Base-by-base conservation (phyloP, 2,888 invertebrate species). In the Plagodis pulveraria region DNA sequence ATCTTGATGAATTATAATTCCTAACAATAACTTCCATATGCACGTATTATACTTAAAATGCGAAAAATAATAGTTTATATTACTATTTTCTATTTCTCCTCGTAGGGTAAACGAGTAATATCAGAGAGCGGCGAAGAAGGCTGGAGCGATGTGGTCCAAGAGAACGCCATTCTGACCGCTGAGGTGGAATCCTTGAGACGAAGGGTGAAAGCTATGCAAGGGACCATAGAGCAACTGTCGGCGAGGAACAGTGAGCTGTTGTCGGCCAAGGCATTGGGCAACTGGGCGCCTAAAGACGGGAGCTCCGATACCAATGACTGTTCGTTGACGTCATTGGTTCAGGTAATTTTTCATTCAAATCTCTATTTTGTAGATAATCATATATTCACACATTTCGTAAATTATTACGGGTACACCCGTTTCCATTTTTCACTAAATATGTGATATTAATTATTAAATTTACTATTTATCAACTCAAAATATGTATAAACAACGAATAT, bases 71-170 rank as follows among this genome's bases (percentile, higher is more conserved):
- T 4, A n/a, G n/a, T n/a, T n/a, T n/a, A n/a, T 22, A 22, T 22
- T 22, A 22, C 22, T 22, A 40, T 10, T 10, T 10, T 2, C 6
- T 40, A 9, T 11, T 22, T 10, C 10, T 34, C 11, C 7, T n/a
- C 22, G 0, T 80, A 96, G 97, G 99, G 99, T 60, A 98, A 98
- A 93, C 94, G 98, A 63, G 94, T 97, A 10, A 94, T 98, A 43
- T 96, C 96, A 60, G 96, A 96, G 71, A 98, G 98, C 83, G 99
- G 99, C 5, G 95, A 95, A 65, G 96, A 97, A 76, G 94, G 95
- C 40, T 95, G 98, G 72, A 98, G 98, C 73, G 99, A 99, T 82
- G 97, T 99, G 88, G 98, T 96, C 81, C 97, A 98, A 81, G 99
- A 99, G 91, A 99, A 99, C 87, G 96, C 96, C 33, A 96, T 99